Conservation (phyloP, 2,888 invertebrate species). For the Callosobruchus maculatus region DNA sequence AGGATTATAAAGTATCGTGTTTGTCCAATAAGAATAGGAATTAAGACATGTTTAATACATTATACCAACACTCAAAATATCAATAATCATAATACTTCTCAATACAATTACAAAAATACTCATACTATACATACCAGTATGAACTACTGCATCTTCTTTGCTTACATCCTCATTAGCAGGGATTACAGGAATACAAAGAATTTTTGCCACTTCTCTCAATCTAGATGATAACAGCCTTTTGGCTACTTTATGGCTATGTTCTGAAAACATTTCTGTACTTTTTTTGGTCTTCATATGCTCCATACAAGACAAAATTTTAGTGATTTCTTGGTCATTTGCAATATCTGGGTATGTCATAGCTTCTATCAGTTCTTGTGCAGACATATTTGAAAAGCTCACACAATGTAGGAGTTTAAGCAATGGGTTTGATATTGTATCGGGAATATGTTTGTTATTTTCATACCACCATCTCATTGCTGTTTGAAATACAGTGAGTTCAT, state of each 20-base stretch:
- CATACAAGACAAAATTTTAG: slow-evolving; percentile 31
- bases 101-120: too few relatives aligned
- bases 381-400: slow-evolving; percentile 35
- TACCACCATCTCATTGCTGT: slow-evolving; percentile 45
- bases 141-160: slow-evolving; percentile 10
- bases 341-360: slow-evolving; percentile 37
- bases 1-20: too few relatives aligned
- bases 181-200: slow-evolving; percentile 25
- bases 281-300: slow-evolving; percentile 21
- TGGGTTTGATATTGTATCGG: slow-evolving; percentile 14
- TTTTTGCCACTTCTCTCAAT: slow-evolving; percentile 14
- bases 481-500: slow-evolving; percentile 43
- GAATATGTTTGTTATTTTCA: slow-evolving; percentile 28
- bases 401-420: slow-evolving; percentile 38
- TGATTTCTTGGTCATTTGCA: slow-evolving; percentile 26
- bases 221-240: slow-evolving; percentile 16
- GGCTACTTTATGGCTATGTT: slow-evolving; percentile 17
- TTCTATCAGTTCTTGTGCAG: slow-evolving; percentile 31
- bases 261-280: slow-evolving; percentile 14
- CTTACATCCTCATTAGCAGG: neutral
- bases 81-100: too few relatives aligned
- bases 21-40: too few relatives aligned
- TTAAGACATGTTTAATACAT: too few relatives aligned
- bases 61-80: too few relatives aligned
- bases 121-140: slow-evolving; percentile 17